Conservation (phyloP, 2,113 vertebrate species). For the Bettongia penicillata region DNA sequence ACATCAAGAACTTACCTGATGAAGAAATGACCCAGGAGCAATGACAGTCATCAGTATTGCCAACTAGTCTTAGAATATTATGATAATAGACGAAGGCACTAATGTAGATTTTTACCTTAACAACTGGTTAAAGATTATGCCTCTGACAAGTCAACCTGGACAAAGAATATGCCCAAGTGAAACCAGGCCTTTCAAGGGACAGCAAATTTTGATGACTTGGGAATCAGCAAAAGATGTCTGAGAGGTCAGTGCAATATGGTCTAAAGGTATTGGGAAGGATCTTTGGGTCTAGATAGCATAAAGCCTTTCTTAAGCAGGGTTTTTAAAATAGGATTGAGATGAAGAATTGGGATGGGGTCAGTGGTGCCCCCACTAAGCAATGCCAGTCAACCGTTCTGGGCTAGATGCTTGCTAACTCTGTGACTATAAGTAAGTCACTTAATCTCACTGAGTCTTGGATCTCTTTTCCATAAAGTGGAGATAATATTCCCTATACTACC, state of each 20-base stretch:
- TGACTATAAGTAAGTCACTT: too few relatives aligned
- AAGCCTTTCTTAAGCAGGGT: background rate
- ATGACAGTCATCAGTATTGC: background rate
- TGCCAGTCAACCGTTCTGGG: too few relatives aligned
- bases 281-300: background rate
- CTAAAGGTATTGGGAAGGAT: background rate
- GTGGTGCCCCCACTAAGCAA: too few relatives aligned
- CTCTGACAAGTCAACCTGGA: background rate
- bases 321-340: too few relatives aligned
- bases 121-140: background rate
- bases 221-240: background rate
- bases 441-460: too few relatives aligned
- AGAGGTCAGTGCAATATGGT: background rate
- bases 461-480: too few relatives aligned
- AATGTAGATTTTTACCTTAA: background rate
- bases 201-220: background rate
- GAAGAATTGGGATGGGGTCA: too few relatives aligned
- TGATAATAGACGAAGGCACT: background rate
- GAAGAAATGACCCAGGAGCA: background rate
- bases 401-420: too few relatives aligned
- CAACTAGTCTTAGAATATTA: background rate
- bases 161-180: background rate
- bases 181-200: background rate
- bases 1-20: background rate
- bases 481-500: too few relatives aligned